Conservation (phyloP, 1,140 invertebrate genomes). For the Epicauta chinensis region DNA sequence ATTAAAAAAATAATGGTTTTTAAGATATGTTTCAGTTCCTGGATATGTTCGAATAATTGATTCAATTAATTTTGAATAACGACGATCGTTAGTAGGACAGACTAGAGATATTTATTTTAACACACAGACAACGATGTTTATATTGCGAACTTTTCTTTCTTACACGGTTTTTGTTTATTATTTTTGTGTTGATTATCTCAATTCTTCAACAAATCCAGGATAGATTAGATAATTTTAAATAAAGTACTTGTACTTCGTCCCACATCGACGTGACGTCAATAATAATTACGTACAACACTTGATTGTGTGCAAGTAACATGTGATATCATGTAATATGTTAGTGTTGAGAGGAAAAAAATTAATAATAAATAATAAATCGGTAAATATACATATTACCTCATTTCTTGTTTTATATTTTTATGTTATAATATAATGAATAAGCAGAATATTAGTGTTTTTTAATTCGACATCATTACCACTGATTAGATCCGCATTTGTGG, state of each 20-base stretch:
- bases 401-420: constrained; percentile 41
- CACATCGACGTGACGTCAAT: constrained; percentile 45
- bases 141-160: too few species aligned
- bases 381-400: constrained; percentile 45
- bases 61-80: background rate
- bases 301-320: constrained; percentile 45
- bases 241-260: constrained; percentile 39
- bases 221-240: constrained; percentile 9
- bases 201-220: constrained; percentile 15
- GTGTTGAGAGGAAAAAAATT: constrained; percentile 29
- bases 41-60: constrained; percentile 2
- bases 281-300: constrained; percentile 45
- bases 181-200: too few species aligned
- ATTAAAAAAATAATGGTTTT: background rate
- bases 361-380: constrained; percentile 40
- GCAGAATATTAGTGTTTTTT: background rate
- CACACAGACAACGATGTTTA: too few species aligned
- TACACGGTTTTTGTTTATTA: too few species aligned
- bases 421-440: constrained; percentile 39
- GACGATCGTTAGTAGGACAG: too few species aligned
- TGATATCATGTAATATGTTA: constrained; percentile 47
- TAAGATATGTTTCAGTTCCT: too few species aligned
- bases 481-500: too few species aligned
- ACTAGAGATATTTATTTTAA: too few species aligned
- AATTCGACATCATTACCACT: background rate